These are phyloP conservation scores for Astyanax mexicanus DNA, from an alignment of 2,797 vertebrate species.

Conservation along the genomic window DNA sequence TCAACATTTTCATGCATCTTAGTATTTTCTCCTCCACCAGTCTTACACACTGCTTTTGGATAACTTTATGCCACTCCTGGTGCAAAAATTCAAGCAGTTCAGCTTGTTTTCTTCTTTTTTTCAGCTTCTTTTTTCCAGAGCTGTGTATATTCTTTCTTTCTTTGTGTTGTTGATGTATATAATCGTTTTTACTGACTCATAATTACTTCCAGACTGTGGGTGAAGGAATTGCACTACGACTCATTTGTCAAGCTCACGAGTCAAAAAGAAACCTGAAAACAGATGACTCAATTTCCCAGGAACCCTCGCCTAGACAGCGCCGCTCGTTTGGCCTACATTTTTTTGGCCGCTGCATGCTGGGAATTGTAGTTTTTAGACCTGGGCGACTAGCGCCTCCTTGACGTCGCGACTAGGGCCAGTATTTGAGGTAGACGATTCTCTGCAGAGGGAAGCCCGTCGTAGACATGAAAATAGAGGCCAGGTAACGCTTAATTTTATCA, in stretches of 20 bases:
- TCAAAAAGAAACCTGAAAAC: not conserved
- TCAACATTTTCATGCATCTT: too few relatives aligned
- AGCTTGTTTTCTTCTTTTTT: too few relatives aligned
- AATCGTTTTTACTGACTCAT: too few relatives aligned
- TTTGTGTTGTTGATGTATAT: too few relatives aligned
- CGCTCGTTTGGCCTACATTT: not conserved
- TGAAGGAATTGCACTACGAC: slow-evolving; percentile 1
- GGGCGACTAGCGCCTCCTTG: slow-evolving; percentile 67
- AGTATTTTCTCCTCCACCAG: too few relatives aligned
- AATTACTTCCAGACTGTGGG: not conserved
- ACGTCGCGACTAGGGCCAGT: slow-evolving; percentile 56
- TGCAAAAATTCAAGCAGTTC: too few relatives aligned
- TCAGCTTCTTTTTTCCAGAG: too few relatives aligned
- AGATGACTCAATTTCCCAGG: slow-evolving; percentile 58
- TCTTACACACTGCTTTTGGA: too few relatives aligned
- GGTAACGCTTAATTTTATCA: slow-evolving; percentile 68
- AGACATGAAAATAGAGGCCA: slow-evolving; percentile 81
- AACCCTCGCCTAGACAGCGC: slow-evolving; percentile 27
- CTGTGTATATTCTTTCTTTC: too few relatives aligned
- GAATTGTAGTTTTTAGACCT: slow-evolving; percentile 69
- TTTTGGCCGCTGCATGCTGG: slow-evolving; percentile 48
- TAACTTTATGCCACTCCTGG: too few relatives aligned
- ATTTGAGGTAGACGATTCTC: slow-evolving; percentile 74
- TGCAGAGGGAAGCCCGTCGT: slow-evolving; percentile 71
- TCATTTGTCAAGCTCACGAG: slow-evolving; percentile 4